Percentiles rank a stretch among this genome's conserved stretches.
Conservation (phyloP, 2,888 invertebrate species). For the Acanthopleura granulata region DNA sequence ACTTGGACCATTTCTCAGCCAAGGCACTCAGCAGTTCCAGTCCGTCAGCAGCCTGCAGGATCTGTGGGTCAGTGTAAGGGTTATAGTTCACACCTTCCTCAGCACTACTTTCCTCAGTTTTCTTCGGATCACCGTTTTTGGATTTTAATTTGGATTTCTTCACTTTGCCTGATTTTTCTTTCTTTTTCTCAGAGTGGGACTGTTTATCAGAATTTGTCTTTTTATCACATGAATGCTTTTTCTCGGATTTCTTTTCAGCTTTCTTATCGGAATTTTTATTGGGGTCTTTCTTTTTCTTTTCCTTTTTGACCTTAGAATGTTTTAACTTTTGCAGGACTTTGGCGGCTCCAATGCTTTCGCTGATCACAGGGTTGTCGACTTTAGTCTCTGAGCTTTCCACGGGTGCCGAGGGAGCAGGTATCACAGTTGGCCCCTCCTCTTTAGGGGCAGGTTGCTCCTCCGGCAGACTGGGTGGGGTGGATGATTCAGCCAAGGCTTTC, state of each 20-base stretch:
- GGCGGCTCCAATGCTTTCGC: not conserved
- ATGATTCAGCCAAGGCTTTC: not conserved
- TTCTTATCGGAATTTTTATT: not conserved
- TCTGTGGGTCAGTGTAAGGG: constrained; percentile 57
- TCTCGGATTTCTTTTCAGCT: not conserved
- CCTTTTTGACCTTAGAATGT: constrained; percentile 13
- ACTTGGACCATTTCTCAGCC: constrained; percentile 55
- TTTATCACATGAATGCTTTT: constrained; percentile 9
- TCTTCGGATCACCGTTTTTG: not conserved
- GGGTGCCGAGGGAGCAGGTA: not conserved
- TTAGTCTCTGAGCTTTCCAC: not conserved
- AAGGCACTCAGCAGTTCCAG: constrained; percentile 60
- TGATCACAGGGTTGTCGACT: not conserved
- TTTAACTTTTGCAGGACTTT: constrained; percentile 8
- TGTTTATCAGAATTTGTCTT: not conserved
- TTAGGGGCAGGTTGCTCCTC: not conserved
- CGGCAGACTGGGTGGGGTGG: not conserved
- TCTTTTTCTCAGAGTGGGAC: not conserved
- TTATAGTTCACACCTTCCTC: constrained; percentile 36
- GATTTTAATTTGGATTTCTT: not conserved
- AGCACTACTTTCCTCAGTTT: not conserved
- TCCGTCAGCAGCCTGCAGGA: constrained; percentile 57
- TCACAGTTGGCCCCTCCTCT: not conserved
- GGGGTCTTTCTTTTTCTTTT: constrained; percentile 18
- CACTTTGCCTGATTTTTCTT: not conserved